Conservation (phyloP, 2,888 invertebrate genomes). For the Abrostola triplasia region DNA sequence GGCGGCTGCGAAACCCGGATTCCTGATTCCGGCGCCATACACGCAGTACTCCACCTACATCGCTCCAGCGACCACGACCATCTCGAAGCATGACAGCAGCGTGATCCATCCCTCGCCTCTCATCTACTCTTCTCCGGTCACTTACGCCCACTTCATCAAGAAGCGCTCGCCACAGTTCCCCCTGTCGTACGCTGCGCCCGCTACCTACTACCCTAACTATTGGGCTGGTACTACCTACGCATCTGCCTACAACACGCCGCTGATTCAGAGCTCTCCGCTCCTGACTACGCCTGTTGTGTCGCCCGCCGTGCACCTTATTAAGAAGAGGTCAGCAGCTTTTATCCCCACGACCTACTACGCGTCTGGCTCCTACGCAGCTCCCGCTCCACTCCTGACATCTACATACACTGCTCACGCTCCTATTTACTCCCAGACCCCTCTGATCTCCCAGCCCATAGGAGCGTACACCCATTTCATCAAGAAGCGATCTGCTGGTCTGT, state of each 20-base stretch:
- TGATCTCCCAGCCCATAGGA: constrained; percentile 63
- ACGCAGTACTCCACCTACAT: constrained; percentile 63
- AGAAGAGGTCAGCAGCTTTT: constrained; percentile 69
- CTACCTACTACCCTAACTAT: constrained; percentile 58
- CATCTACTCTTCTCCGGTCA: constrained; percentile 66
- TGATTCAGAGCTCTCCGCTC: constrained; percentile 47
- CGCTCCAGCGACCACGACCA: constrained; percentile 73
- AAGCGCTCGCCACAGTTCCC: constrained; percentile 61
- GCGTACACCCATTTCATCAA: constrained; percentile 70
- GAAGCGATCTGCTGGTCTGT: constrained; percentile 68
- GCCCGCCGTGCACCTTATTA: constrained; percentile 70
- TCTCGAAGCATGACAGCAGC: constrained; percentile 78
- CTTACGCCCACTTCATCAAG: constrained; percentile 72
- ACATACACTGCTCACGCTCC: constrained; percentile 63
- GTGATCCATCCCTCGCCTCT: constrained; percentile 80
- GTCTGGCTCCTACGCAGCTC: constrained; percentile 60
- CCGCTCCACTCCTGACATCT: constrained; percentile 63
- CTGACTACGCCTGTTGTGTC: constrained; percentile 49
- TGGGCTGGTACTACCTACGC: constrained; percentile 25
- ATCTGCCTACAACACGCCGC: constrained; percentile 49
- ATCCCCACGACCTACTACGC: constrained; percentile 54
- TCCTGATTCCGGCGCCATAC: constrained; percentile 42
- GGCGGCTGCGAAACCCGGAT: constrained; percentile 81
- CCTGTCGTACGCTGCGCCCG: constrained; percentile 52
- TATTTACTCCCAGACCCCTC: constrained; percentile 65